phyloP scores from a whole-genome alignment of 2,888 invertebrate genomes.

The Monopis laevigella region DNA sequence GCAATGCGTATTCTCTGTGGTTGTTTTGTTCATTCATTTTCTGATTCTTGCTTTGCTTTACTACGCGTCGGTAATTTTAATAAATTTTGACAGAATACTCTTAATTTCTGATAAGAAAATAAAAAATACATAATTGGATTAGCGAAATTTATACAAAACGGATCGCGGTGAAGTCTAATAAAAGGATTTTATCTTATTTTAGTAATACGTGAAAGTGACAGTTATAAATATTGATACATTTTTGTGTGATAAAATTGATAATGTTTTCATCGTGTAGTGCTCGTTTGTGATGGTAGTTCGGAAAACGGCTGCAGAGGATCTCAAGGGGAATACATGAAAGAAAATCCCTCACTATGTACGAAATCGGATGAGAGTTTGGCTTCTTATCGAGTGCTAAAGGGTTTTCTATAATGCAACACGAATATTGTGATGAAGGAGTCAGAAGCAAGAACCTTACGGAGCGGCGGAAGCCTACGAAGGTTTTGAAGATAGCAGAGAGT shows the following conservation, averaged over 20 bases:
- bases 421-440: constrained; percentile 41
- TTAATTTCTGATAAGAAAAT: constrained; percentile 6
- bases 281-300: constrained; percentile 34
- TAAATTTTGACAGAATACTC: constrained; percentile 25
- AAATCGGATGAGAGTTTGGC: constrained; percentile 54
- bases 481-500: constrained; percentile 62
- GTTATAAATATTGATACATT: constrained; percentile 42
- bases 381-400: background rate
- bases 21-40: constrained; percentile 26
- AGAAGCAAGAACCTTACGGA: constrained; percentile 36
- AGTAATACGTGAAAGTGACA: constrained; percentile 57
- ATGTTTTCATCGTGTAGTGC: constrained; percentile 33
- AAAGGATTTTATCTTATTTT: constrained; percentile 23
- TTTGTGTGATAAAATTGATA: constrained; percentile 34
- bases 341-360: constrained; percentile 43
- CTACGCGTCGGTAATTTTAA: constrained; percentile 45
- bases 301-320: constrained; percentile 31
- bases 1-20: constrained; percentile 26
- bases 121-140: background rate
- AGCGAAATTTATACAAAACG: background rate
- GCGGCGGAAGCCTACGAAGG: constrained; percentile 59
- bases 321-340: constrained; percentile 2
- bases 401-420: constrained; percentile 64
- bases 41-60: constrained; percentile 53
- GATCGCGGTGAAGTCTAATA: background rate